Percentiles rank a stretch among this genome's conserved stretches.
Evolutionary conservation across 1,140 invertebrate species (phyloP).

Genomic region (Calosoma granatense): DNA sequence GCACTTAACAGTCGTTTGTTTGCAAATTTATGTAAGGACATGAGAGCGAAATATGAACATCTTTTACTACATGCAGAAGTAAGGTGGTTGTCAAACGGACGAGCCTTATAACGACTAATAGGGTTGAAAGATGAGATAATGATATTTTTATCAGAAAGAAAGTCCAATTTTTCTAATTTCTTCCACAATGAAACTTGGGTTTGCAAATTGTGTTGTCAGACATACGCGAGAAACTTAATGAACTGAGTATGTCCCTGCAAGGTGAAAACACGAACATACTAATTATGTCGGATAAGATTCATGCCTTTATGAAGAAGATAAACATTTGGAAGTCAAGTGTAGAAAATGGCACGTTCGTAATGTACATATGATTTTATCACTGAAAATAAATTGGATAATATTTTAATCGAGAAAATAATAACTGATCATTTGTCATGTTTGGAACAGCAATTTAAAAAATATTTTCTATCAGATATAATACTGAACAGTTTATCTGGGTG

Average conservation of each 20-base stretch:
- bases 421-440: background rate
- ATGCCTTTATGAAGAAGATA: slow-evolving; percentile 2
- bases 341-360: slow-evolving; percentile 7
- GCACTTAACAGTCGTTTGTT: slow-evolving; percentile 3
- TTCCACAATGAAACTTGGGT: slow-evolving; percentile 5
- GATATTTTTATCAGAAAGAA: slow-evolving; percentile 3
- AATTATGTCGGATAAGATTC: background rate
- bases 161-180: slow-evolving; percentile 6
- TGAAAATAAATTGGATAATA: background rate
- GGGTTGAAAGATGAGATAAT: slow-evolving; percentile 1
- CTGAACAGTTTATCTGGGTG: slow-evolving; percentile 5
- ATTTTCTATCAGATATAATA: background rate
- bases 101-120: background rate
- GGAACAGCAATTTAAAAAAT: slow-evolving; percentile 3
- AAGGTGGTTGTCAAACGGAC: background rate
- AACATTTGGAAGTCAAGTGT: background rate
- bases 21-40: background rate
- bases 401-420: background rate
- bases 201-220: slow-evolving; percentile 4
- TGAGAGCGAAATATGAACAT: background rate
- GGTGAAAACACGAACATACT: background rate
- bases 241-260: background rate
- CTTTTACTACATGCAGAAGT: background rate
- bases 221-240: slow-evolving; percentile 1
- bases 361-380: slow-evolving; percentile 6